Conservation (phyloP, 2,113 vertebrate genomes). For the Corvus hawaiiensis region DNA sequence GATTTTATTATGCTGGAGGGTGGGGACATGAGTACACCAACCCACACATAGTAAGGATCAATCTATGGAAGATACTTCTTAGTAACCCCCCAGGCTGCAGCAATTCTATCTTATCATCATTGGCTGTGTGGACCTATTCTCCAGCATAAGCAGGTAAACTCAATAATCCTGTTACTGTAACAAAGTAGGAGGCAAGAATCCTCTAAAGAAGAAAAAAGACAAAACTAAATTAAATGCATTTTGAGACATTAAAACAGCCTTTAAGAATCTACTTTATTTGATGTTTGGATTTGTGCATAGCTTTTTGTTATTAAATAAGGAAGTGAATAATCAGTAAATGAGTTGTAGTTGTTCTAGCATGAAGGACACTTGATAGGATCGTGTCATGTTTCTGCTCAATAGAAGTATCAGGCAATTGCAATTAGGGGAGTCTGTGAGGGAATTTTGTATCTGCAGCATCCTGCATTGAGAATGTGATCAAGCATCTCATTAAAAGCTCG, state of each 20-base stretch:
- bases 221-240: not conserved
- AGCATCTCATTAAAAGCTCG: not conserved
- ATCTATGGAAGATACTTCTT: not conserved
- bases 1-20: not conserved
- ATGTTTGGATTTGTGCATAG: not conserved
- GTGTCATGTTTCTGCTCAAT: not conserved
- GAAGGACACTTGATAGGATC: not conserved
- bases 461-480: not conserved
- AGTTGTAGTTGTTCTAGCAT: not conserved
- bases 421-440: not conserved
- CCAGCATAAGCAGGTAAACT: not conserved
- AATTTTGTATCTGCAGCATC: not conserved
- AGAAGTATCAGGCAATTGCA: not conserved
- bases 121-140: not conserved
- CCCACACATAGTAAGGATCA: not conserved
- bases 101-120: not conserved
- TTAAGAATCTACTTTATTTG: not conserved
- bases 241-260: not conserved
- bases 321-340: not conserved
- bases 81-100: not conserved
- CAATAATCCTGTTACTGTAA: not conserved
- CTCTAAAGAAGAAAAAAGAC: not conserved
- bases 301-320: constrained; percentile 4
- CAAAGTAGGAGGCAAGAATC: not conserved
- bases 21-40: not conserved